Evolutionary conservation across 2,888 invertebrate genomes (phyloP).

Genomic region (Melipona bicolor): DNA sequence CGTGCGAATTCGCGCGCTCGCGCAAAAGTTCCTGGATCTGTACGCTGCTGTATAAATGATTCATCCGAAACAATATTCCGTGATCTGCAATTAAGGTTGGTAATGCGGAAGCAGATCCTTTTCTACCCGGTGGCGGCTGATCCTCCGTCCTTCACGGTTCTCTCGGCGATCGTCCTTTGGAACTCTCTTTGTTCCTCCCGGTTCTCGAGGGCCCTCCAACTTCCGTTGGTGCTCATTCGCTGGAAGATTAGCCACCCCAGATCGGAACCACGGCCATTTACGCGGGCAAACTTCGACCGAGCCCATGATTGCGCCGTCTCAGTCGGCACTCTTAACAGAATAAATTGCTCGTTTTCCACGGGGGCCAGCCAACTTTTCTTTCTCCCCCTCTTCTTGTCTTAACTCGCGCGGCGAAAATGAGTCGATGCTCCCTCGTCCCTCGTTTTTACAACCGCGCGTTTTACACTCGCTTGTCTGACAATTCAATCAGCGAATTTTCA

Average conservation of each 20-base stretch:
- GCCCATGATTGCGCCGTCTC: conserved; percentile 70
- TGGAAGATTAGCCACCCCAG: conserved; percentile 74
- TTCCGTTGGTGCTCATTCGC: conserved; percentile 69
- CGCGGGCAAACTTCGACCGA: conserved; percentile 70
- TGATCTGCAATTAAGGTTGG: conserved; percentile 22
- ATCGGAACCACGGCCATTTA: conserved; percentile 71
- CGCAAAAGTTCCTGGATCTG: too few relatives aligned
- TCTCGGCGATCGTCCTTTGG: conserved; percentile 16
- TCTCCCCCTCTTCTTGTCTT: conserved; percentile 3
- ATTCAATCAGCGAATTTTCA: neutral
- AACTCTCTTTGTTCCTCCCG: conserved; percentile 37
- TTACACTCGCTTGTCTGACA: neutral
- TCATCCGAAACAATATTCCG: conserved; percentile 57
- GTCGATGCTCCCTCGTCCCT: neutral
- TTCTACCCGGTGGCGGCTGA: conserved; percentile 9
- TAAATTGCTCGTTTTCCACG: conserved; percentile 69
- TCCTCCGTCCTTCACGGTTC: conserved; percentile 24
- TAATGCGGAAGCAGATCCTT: conserved; percentile 40
- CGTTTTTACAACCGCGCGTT: neutral
- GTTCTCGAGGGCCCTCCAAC: conserved; percentile 41
- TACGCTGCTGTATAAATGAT: neutral
- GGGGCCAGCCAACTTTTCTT: conserved; percentile 48
- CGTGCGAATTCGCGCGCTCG: too few relatives aligned
- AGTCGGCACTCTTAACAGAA: conserved; percentile 67
- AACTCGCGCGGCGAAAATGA: conserved; percentile 11